A percentile compares a stretch with the other conserved stretches of the same genome.
Conservation (phyloP, 2,797 vertebrate genomes). For the Sandelia bainsii region DNA sequence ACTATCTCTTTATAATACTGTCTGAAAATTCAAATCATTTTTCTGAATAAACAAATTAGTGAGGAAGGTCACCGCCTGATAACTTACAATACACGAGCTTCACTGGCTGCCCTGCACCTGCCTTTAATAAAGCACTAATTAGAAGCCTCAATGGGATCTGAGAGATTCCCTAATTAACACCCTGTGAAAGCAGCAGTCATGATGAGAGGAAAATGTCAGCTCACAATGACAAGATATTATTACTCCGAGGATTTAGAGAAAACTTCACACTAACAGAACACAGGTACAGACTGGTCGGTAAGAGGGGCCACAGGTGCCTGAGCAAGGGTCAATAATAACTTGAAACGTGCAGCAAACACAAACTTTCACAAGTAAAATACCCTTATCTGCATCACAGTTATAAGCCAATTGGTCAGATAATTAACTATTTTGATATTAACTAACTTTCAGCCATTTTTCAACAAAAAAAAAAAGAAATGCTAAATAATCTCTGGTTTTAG, state of each 20-base stretch:
- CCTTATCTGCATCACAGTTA: too few species aligned
- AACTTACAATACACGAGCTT: neutral
- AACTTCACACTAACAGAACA: neutral
- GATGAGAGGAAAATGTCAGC: neutral
- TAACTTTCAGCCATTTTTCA: neutral
- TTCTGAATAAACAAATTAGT: neutral
- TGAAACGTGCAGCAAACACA: neutral
- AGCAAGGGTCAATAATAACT: neutral
- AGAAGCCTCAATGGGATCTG: slow-evolving; percentile 25
- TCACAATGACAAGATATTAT: slow-evolving; percentile 6
- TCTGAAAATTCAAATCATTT: neutral
- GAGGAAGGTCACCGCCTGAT: neutral
- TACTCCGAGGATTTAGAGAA: neutral
- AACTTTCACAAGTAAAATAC: neutral
- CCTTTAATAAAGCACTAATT: slow-evolving; percentile 32
- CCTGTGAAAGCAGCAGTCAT: slow-evolving; percentile 22
- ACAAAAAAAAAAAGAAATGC: neutral
- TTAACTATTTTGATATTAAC: neutral
- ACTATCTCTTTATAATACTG: neutral
- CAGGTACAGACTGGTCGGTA: too few species aligned
- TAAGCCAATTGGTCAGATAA: neutral
- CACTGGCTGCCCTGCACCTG: slow-evolving; percentile 11
- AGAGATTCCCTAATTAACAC: slow-evolving; percentile 30
- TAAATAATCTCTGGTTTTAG: neutral
- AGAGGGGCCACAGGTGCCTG: slow-evolving; percentile 10